Conservation (phyloP, 2,113 vertebrate species). For the Burhinus oedicnemus region DNA sequence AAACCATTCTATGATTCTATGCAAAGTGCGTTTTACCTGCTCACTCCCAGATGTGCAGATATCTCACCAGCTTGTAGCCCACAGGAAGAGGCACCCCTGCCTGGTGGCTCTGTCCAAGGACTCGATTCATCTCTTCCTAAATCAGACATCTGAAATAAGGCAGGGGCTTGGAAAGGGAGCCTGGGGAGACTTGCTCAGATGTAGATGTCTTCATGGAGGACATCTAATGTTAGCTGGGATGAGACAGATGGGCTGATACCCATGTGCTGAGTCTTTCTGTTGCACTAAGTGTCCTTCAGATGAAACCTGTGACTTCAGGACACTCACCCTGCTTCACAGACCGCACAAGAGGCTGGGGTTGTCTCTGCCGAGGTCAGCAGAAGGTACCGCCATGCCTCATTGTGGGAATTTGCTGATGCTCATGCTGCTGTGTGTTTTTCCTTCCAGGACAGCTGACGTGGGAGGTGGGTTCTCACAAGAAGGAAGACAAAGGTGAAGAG, state of each 20-base stretch:
- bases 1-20: too few species aligned
- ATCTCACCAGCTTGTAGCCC: not conserved
- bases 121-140: not conserved
- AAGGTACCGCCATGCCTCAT: not conserved
- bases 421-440: accelerated
- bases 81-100: not conserved
- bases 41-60: not conserved
- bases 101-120: not conserved
- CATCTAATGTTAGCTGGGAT: not conserved
- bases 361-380: not conserved
- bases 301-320: not conserved
- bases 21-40: not conserved
- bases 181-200: not conserved
- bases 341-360: not conserved
- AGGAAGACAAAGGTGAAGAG: not conserved
- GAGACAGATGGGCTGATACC: not conserved
- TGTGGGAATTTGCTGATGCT: not conserved
- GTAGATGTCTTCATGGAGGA: not conserved
- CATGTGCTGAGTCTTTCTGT: not conserved
- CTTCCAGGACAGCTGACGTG: not conserved
- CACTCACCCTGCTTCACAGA: not conserved
- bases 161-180: not conserved
- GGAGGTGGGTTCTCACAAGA: not conserved
- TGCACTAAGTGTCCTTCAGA: not conserved
- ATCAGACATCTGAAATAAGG: not conserved